Evolutionary conservation across 2,888 invertebrate species (phyloP).

Genomic region (Hylaea fasciaria): DNA sequence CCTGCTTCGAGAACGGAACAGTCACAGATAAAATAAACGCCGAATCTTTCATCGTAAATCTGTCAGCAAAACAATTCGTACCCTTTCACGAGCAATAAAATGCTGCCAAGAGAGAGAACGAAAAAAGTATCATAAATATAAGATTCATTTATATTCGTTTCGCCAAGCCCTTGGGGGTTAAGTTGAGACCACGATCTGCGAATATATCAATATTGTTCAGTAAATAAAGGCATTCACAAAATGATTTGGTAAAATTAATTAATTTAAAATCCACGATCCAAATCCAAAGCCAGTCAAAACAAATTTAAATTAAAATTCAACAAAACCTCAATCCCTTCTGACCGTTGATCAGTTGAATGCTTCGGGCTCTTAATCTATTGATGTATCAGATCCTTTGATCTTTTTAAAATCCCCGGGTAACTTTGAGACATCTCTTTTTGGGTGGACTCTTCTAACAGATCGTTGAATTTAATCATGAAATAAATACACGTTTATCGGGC

Average conservation of each 20-base stretch:
- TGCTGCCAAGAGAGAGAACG: constrained; percentile 77
- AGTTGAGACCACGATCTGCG: constrained; percentile 63
- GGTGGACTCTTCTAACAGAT: constrained; percentile 5
- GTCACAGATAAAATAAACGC: constrained; percentile 80
- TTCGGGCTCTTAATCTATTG: constrained; percentile 70
- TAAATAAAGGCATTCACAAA: constrained; percentile 12
- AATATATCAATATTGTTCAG: constrained; percentile 40
- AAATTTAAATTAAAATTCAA: constrained; percentile 76
- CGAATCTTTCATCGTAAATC: constrained; percentile 83
- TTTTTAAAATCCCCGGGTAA: constrained; percentile 32
- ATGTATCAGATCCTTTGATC: constrained; percentile 72
- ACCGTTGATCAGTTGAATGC: constrained; percentile 69
- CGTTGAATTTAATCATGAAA: constrained; percentile 1
- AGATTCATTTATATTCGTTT: constrained; percentile 84
- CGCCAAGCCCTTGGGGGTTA: constrained; percentile 70
- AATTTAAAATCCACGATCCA: constrained; percentile 47
- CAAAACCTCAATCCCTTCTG: constrained; percentile 70
- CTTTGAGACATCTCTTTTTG: constrained; percentile 24
- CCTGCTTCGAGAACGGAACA: constrained; percentile 63
- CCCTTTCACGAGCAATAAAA: constrained; percentile 85
- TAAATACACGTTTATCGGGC: background rate
- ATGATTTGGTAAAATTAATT: constrained; percentile 25
- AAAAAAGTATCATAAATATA: constrained; percentile 84
- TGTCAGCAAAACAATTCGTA: constrained; percentile 84
- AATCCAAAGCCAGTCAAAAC: constrained; percentile 54